These are phyloP conservation scores for Tyria jacobaeae DNA, from an alignment of 2,888 invertebrate species.

Conservation along the genomic window DNA sequence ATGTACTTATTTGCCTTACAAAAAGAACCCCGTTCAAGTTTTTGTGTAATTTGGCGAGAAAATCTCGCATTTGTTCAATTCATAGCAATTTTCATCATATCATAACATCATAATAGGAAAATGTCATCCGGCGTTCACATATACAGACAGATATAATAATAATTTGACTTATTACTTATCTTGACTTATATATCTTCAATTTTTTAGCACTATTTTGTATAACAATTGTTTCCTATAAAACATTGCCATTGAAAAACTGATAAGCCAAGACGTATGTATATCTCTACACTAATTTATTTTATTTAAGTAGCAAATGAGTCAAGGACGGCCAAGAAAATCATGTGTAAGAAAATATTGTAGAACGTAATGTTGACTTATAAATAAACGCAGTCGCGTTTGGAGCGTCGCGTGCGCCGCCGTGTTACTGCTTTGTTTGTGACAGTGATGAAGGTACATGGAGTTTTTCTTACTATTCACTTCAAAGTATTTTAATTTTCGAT, in stretches of 20 bases:
- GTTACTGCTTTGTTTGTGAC: constrained; percentile 43
- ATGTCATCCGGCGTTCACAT: too few relatives aligned
- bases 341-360: constrained; percentile 77
- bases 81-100: too few relatives aligned
- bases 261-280: constrained; percentile 32
- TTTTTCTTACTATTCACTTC: constrained; percentile 10
- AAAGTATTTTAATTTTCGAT: background rate
- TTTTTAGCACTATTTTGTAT: background rate
- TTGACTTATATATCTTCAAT: too few relatives aligned
- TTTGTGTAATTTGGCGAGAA: too few relatives aligned
- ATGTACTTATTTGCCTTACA: too few relatives aligned
- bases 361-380: constrained; percentile 79
- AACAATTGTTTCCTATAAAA: background rate
- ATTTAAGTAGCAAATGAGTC: constrained; percentile 69
- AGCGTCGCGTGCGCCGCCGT: constrained; percentile 53
- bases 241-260: background rate
- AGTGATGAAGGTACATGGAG: constrained; percentile 44
- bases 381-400: constrained; percentile 77
- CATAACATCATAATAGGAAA: too few relatives aligned
- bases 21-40: too few relatives aligned
- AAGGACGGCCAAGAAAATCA: constrained; percentile 73
- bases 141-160: background rate
- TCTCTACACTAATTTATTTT: constrained; percentile 35
- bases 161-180: background rate
- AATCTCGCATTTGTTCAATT: too few relatives aligned